These are phyloP conservation scores for Parazoanthus darwini DNA, from an alignment of 92 coral and sea anemone genomes.

Conservation along the genomic window DNA sequence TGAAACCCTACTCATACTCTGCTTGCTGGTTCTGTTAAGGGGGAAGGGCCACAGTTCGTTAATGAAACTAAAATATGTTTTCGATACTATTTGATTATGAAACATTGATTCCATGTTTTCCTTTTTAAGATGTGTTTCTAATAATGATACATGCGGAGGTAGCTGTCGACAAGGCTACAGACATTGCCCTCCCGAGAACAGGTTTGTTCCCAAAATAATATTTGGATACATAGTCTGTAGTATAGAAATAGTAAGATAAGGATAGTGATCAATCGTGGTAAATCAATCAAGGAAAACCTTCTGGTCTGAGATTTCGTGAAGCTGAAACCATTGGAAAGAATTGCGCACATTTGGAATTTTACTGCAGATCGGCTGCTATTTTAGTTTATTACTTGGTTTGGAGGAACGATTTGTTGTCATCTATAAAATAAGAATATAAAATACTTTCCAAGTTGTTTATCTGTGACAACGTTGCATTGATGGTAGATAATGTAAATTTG, in stretches of 20 bases:
- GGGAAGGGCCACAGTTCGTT: no score
- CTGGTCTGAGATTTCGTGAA: no score
- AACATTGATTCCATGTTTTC: neutral
- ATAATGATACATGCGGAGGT: conserved; percentile 1
- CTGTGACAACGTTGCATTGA: neutral
- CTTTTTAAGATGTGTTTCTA: conserved; percentile 2
- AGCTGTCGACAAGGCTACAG: neutral
- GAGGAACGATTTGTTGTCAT: no score
- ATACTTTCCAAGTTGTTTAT: neutral
- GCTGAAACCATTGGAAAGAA: no score
- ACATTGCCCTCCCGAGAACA: conserved; percentile 22
- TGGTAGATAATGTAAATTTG: neutral
- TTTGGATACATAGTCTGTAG: neutral
- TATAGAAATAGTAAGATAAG: neutral
- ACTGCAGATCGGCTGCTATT: no score
- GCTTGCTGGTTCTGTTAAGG: no score
- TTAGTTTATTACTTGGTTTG: no score
- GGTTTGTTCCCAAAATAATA: neutral
- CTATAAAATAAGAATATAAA: no score
- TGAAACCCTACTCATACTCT: no score
- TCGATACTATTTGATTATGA: neutral
- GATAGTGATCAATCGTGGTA: neutral
- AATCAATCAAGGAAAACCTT: neutral
- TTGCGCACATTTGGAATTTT: no score
- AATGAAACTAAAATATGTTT: no score